Conservation (phyloP, 2,888 invertebrate genomes). For the Leptinotarsa juncta region DNA sequence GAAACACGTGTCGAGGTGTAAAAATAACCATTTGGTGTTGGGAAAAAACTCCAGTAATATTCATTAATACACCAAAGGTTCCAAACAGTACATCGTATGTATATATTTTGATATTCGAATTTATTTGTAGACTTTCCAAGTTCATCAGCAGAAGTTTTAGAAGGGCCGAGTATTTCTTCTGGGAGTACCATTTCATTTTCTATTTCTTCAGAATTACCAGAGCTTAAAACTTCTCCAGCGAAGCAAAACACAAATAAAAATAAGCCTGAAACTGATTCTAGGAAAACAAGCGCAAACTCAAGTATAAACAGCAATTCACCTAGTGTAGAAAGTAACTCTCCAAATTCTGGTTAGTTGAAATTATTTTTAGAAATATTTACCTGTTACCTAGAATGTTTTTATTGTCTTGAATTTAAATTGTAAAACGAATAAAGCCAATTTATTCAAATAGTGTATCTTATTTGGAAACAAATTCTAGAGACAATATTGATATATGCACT, state of each 20-base stretch:
- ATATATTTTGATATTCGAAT: not conserved
- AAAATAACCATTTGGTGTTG: no score
- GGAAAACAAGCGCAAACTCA: not conserved
- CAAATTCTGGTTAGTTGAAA: slow-evolving; percentile 37
- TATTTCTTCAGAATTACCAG: not conserved
- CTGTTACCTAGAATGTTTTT: not conserved
- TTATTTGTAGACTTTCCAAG: not conserved
- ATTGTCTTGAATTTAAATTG: not conserved
- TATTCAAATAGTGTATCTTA: slow-evolving; percentile 7
- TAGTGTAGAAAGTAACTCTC: slow-evolving; percentile 15
- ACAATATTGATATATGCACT: no score
- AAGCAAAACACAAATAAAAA: not conserved
- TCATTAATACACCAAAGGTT: no score
- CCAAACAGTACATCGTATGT: no score
- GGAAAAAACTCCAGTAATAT: no score
- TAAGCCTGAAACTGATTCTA: not conserved
- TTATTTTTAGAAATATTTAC: not conserved
- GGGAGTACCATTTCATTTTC: not conserved
- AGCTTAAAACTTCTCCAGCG: not conserved
- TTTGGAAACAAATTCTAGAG: not conserved
- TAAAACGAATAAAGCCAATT: not conserved
- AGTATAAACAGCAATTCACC: not conserved
- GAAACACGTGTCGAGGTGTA: no score
- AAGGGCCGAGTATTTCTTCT: not conserved
- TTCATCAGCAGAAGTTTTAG: not conserved